These are phyloP conservation scores for Hemicordylus capensis DNA, from an alignment of 2,113 vertebrate genomes.

Conservation along the genomic window DNA sequence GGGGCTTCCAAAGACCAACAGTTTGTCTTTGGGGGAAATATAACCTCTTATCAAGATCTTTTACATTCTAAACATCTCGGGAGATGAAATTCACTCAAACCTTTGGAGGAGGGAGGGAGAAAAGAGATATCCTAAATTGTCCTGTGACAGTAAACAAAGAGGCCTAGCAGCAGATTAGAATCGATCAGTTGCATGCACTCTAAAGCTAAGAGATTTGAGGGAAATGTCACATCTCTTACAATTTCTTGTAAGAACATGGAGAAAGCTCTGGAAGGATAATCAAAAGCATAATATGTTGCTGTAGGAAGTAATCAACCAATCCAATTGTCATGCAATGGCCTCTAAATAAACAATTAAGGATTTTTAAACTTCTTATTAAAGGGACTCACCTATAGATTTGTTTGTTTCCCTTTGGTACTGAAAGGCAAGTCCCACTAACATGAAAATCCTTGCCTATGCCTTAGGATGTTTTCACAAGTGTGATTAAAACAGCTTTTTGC, in stretches of 20 bases:
- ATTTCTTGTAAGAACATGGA: neutral
- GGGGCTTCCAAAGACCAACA: neutral
- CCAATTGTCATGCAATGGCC: neutral
- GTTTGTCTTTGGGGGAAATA: neutral
- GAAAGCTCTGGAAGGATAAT: neutral
- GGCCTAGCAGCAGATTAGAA: neutral
- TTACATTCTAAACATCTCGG: too few species aligned
- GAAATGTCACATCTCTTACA: neutral
- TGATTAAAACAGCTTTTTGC: neutral
- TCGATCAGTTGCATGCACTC: neutral
- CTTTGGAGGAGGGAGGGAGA: neutral
- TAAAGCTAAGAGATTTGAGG: neutral
- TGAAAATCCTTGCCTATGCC: neutral
- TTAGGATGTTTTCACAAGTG: neutral
- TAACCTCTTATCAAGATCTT: too few species aligned
- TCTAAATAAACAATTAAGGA: neutral
- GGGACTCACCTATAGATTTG: neutral
- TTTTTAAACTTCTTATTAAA: neutral
- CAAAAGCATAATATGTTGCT: neutral
- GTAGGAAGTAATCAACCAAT: neutral
- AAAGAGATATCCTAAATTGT: neutral
- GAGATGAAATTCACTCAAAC: constrained; percentile 47
- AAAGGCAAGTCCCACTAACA: neutral
- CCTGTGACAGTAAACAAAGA: neutral
- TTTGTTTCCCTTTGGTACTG: neutral